A percentile compares a stretch with the other conserved stretches of the same genome.
These are phyloP conservation scores for Eucera pruinosa DNA, from an alignment of 2,888 invertebrate genomes.

Conservation along the genomic window DNA sequence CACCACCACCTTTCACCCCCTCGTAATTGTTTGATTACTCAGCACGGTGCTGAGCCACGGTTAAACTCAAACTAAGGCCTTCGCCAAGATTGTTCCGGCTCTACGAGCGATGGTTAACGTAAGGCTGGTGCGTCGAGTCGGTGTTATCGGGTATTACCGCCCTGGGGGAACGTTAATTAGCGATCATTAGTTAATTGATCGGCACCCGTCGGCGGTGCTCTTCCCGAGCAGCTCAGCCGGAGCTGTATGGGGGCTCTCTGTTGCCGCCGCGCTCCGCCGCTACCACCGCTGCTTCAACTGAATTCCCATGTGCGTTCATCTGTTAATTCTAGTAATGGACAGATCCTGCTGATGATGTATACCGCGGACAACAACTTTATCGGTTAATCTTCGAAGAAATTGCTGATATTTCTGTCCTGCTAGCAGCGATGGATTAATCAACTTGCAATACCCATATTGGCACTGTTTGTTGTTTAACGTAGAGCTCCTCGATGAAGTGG, in stretches of 20 bases:
- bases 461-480: too few species aligned
- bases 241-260: conserved; percentile 16
- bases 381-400: conserved; percentile 8
- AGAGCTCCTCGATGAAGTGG: too few species aligned
- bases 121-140: conserved; percentile 68
- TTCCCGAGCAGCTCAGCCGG: conserved; percentile 43
- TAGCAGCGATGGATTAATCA: neutral
- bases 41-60: conserved; percentile 82
- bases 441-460: too few species aligned
- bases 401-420: neutral
- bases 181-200: conserved; percentile 79
- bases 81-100: conserved; percentile 76
- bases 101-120: conserved; percentile 64
- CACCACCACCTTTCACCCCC: conserved; percentile 39
- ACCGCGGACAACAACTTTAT: conserved; percentile 32
- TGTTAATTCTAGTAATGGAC: conserved; percentile 72
- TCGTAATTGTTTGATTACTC: conserved; percentile 84
- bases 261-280: too few species aligned
- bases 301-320: conserved; percentile 71
- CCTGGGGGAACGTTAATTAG: conserved; percentile 77
- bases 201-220: conserved; percentile 71
- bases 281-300: conserved; percentile 33
- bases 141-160: conserved; percentile 75
- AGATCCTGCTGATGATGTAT: conserved; percentile 46
- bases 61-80: conserved; percentile 82